These are phyloP conservation scores for Heteronetta atricapilla DNA, from an alignment of 2,113 vertebrate species.

Conservation along the genomic window DNA sequence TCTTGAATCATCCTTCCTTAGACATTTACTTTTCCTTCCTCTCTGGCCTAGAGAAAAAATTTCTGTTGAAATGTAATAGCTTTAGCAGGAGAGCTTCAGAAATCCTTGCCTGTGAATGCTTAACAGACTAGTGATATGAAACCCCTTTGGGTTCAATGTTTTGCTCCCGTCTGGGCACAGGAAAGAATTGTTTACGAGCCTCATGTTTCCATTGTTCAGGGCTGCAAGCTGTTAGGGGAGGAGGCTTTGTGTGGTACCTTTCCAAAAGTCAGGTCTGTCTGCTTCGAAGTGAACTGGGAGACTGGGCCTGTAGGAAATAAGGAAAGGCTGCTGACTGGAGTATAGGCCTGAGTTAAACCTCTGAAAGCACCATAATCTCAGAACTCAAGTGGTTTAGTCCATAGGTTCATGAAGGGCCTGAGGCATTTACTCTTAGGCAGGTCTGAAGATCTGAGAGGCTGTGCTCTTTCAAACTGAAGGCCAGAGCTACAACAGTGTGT, in stretches of 20 bases:
- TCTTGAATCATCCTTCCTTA: conserved; percentile 28
- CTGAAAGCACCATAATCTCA: background rate
- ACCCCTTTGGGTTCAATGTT: background rate
- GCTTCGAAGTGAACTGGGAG: background rate
- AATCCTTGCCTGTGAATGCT: background rate
- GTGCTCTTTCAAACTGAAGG: background rate
- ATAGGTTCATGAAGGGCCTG: background rate
- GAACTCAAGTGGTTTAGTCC: background rate
- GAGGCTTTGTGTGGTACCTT: background rate
- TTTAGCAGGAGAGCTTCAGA: conserved; percentile 3
- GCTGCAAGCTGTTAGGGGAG: background rate
- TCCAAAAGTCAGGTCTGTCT: background rate
- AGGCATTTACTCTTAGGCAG: background rate
- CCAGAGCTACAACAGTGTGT: background rate
- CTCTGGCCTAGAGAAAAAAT: background rate
- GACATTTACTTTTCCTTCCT: conserved; percentile 7
- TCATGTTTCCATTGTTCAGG: background rate
- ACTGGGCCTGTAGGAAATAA: background rate
- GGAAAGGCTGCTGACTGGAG: background rate
- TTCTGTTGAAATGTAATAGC: background rate
- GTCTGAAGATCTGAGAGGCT: background rate
- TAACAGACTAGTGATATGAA: background rate
- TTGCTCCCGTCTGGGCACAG: background rate
- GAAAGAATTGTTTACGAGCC: background rate
- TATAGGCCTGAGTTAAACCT: background rate